Base-by-base conservation (phyloP, 2,113 vertebrate genomes). In the Macrotis lagotis region DNA sequence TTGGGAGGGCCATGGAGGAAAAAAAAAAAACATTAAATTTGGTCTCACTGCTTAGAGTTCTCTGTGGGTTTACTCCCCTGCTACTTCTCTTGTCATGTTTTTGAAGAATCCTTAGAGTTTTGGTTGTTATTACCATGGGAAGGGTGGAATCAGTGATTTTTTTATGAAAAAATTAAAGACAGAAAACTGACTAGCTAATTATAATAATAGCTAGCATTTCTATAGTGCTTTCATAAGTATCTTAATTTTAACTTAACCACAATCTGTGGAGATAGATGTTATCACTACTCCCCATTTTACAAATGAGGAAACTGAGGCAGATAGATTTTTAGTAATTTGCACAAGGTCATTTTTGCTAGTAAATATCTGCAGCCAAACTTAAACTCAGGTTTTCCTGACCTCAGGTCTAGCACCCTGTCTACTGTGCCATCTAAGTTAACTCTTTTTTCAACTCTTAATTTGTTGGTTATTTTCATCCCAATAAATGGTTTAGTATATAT, bases 21-120 rank as follows among this genome's bases (percentile, higher is more conserved):
- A 28, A 93, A 91, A 95, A 51, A 51, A 28, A 93, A 48, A 3
- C 50, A 90, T 96, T 97, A 97, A 97, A 90, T 51, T 97, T 92
- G 96, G 96, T 96, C 55, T 48, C 10, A 0, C 19, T 90, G 22
- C 88, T 93, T 90, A 91, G 48, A 51, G 94, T 48, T 92, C 28
- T 50, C 90, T 96, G 16, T 91, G 50, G 95, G 55, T 91, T 90
- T 92, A 93, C 55, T 96, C 53, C 59, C 90, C 48, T 91, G 47
- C 8, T 88, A 24, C 83, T 94, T 96, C 49, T 52, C 51, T 48
- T 93, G 8, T 95, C 91, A 92, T 16, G 50, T 93, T 98, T 91
- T 25, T 95, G 92, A 94, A 95, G 25, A 95, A 22, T 3, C 37
- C 25, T 49, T 96, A 1, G 55, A 50, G 91, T 96, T 92, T 74